Percentiles rank a stretch among this genome's conserved stretches.
These are phyloP conservation scores for Frankliniella fusca DNA, from an alignment of 2,888 invertebrate genomes.

Conservation along the genomic window DNA sequence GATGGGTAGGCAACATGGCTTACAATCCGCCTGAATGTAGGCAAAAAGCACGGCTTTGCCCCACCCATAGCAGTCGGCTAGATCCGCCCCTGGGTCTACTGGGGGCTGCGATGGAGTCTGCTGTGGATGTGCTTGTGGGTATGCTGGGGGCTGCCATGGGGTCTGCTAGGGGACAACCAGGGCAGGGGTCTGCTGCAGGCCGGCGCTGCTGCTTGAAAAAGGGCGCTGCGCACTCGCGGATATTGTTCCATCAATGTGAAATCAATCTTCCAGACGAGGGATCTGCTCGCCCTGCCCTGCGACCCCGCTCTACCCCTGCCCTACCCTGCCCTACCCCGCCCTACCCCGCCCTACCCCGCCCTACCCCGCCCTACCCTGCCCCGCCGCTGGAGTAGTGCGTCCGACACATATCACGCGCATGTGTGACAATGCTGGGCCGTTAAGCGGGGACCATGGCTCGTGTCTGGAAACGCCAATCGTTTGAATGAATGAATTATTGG, in stretches of 20 bases:
- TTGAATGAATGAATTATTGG: constrained; percentile 7
- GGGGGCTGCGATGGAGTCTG: too few species aligned
- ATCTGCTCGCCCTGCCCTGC: background rate
- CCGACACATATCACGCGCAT: constrained; percentile 8
- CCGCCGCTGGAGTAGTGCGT: background rate
- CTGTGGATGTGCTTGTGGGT: too few species aligned
- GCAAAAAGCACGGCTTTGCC: too few species aligned
- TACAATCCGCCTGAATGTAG: too few species aligned
- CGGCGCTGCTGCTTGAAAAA: background rate
- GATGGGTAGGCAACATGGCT: too few species aligned
- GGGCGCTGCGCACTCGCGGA: background rate
- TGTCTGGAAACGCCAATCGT: background rate
- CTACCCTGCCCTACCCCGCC: background rate
- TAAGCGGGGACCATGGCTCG: background rate
- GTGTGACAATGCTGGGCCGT: constrained; percentile 4
- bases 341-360: background rate
- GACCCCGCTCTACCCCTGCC: background rate
- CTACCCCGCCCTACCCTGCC: background rate
- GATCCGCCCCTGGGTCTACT: too few species aligned
- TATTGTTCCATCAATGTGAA: constrained; percentile 23
- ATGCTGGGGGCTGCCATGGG: too few species aligned
- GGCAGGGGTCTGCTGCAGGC: background rate
- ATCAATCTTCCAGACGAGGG: constrained; percentile 20
- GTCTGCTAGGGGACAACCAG: too few species aligned
- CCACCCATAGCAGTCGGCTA: too few species aligned